phyloP scores from a whole-genome alignment of 35 echinoderm and acorn worm species.

The Anneissia japonica region DNA sequence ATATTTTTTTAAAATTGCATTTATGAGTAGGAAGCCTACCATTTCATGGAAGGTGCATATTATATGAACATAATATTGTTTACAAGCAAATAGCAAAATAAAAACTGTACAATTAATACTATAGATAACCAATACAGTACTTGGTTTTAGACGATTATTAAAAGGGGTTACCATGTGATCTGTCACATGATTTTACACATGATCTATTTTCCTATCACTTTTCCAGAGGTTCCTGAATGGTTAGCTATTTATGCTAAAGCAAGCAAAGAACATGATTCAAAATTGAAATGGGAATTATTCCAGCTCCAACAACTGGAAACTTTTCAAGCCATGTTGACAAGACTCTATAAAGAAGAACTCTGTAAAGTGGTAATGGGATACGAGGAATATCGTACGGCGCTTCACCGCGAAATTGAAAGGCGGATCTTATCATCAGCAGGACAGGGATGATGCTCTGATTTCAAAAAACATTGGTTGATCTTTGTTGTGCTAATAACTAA shows the following conservation, averaged over 20 bases:
- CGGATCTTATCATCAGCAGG: not conserved
- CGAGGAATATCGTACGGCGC: conserved; percentile 53
- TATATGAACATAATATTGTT: not conserved
- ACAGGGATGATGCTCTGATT: too few species aligned
- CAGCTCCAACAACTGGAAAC: conserved; percentile 68
- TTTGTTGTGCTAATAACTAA: too few species aligned
- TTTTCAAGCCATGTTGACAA: conserved; percentile 79
- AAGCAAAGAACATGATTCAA: conserved; percentile 72
- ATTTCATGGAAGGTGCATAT: not conserved
- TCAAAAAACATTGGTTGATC: too few species aligned
- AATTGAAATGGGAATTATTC: conserved; percentile 94
- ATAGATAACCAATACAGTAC: too few species aligned
- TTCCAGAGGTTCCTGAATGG: conserved; percentile 89
- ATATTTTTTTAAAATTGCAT: not conserved
- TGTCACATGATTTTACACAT: not conserved
- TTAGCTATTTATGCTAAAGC: conserved; percentile 82
- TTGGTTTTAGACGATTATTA: too few species aligned
- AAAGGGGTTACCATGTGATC: not conserved
- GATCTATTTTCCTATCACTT: not conserved
- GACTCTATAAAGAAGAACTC: conserved; percentile 80
- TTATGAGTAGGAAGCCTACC: not conserved
- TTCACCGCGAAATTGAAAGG: conserved; percentile 73
- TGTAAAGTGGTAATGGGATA: conserved; percentile 87
- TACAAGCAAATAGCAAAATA: not conserved
- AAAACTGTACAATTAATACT: too few species aligned